Percentiles rank a stretch among this genome's conserved stretches.
Evolutionary conservation across 2,888 invertebrate species (phyloP).

Genomic region (Anorthoa munda): DNA sequence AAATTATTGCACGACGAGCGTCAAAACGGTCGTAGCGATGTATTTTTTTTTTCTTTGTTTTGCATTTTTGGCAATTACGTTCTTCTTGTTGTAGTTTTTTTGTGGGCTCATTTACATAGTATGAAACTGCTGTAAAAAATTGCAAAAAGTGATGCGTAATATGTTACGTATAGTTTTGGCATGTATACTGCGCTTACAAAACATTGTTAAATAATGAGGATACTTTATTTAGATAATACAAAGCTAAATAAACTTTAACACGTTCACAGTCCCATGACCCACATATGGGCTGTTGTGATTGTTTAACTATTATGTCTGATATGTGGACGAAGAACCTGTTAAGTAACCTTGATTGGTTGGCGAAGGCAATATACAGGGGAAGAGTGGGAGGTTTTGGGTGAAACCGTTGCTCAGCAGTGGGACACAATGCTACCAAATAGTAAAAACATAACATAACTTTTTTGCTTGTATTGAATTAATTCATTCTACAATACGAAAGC

Average conservation of each 20-base stretch:
- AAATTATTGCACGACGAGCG: slow-evolving; percentile 17
- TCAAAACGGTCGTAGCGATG: slow-evolving; percentile 14
- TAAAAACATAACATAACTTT: too few species aligned
- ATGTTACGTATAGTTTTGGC: neutral
- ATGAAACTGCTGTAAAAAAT: neutral
- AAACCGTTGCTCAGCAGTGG: too few species aligned
- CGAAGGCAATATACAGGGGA: too few species aligned
- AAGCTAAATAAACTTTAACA: too few species aligned
- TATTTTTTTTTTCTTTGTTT: neutral
- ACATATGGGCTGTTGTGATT: too few species aligned
- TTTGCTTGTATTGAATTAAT: slow-evolving; percentile 26
- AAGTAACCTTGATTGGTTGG: too few species aligned
- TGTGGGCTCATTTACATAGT: neutral
- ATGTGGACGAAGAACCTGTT: too few species aligned
- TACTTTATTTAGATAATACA: neutral
- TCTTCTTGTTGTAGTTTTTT: neutral
- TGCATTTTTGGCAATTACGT: slow-evolving; percentile 5
- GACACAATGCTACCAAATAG: too few species aligned
- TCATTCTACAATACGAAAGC: neutral
- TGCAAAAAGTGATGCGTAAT: neutral
- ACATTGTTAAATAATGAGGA: neutral
- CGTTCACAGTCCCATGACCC: too few species aligned
- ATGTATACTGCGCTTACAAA: neutral
- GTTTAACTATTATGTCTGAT: too few species aligned
- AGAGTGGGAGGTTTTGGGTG: too few species aligned